phyloP scores from a whole-genome alignment of 2,113 vertebrate species.

The Apeltes quadracus region DNA sequence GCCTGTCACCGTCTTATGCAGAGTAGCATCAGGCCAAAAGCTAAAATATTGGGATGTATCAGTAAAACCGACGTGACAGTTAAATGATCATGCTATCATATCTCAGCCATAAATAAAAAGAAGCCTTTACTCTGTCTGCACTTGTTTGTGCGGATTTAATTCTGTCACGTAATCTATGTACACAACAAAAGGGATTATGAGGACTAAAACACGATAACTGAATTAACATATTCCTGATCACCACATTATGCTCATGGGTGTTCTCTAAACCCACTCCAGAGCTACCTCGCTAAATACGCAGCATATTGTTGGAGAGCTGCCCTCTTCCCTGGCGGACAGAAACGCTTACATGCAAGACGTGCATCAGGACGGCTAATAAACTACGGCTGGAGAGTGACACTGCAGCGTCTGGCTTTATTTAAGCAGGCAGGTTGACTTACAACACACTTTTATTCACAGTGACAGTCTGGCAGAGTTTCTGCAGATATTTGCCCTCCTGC shows the following conservation, averaged over 20 bases:
- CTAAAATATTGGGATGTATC: not conserved
- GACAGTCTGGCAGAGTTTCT: conserved; percentile 49
- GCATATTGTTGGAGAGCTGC: conserved; percentile 20
- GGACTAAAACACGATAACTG: not conserved
- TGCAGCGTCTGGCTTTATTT: conserved; percentile 42
- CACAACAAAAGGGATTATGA: not conserved
- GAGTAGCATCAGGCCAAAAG: not conserved
- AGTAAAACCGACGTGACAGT: too few species aligned
- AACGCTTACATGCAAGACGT: conserved; percentile 35
- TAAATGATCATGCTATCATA: not conserved
- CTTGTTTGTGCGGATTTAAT: conserved; percentile 2
- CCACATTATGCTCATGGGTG: not conserved
- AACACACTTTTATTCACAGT: conserved; percentile 35
- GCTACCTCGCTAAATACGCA: conserved; percentile 6
- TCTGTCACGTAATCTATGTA: not conserved
- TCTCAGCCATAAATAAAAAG: not conserved
- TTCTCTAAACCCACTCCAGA: not conserved
- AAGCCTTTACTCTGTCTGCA: not conserved
- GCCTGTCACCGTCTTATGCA: not conserved
- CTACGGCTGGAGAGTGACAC: conserved; percentile 42
- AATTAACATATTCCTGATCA: conserved; percentile 8
- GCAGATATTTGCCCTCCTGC: not conserved
- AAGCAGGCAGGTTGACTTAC: conserved; percentile 50
- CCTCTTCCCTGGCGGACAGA: conserved; percentile 18
- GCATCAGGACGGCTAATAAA: conserved; percentile 53